Evolutionary conservation across 2,113 vertebrate species (phyloP), one percentile per base, ranked within the genome.

Genomic region (Siphamia tubifer): DNA sequence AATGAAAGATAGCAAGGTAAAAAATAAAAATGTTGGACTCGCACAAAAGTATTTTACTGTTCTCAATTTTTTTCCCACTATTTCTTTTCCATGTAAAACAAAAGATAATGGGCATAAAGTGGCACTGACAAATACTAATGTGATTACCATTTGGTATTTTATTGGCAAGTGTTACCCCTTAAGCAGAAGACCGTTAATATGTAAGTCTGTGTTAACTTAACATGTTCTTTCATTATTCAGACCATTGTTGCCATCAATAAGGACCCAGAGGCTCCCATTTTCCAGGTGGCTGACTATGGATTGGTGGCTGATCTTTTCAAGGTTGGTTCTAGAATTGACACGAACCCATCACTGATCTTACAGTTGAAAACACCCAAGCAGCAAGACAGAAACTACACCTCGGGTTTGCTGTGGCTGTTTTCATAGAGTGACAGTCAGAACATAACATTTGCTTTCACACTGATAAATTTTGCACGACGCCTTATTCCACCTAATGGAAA

Each of bases 1-100:
- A 54, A 99, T 99, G 98, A 99, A 99, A 77, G 98, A 99, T 67
- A 99, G 98, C 84, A 99, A 99, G 96, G 97, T 98, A 92, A 87
- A n/a, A n/a, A n/a, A n/a, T n/a, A n/a, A n/a, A 40, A 15, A 17
- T 10, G 25, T 30, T 40, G 17, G 2, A 53, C 15, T 13, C 4
- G 11, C 39, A 10, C 7, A 7, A n/a, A 11, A 16, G 15, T 13
- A 51, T 43, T 20, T 32, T 6, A 5, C 5, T 4, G 3, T n/a
- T 5, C 5, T 5, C 23, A 2, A 8, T 25, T 30, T 25, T 4
- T 11, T 40, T 56, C 27, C 15, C 7, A 1, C 31, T 31, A n/a
- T 2, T 9, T 64, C 28, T 31, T 7, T 30, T 12, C 11, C 15
- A 24, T 16, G 20, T 16, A 12, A 0, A 45, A 28, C 12, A 28